Conservation (phyloP, 2,797 vertebrate genomes). For the Clamator glandarius region DNA sequence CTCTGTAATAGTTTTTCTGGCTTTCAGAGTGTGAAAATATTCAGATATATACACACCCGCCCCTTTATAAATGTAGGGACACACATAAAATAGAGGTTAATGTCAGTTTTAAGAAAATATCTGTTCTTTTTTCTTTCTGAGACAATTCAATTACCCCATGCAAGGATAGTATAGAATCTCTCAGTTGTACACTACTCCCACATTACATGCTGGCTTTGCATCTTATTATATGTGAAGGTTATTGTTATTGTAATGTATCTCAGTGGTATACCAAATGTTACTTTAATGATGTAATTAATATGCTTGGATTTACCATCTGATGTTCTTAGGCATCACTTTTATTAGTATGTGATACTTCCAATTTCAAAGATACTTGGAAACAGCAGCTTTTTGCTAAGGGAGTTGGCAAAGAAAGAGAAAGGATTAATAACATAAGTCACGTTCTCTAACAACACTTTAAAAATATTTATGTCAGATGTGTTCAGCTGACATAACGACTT, state of each 20-base stretch:
- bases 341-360: constrained; percentile 27
- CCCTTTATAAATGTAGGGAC: background rate
- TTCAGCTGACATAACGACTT: background rate
- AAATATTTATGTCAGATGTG: constrained; percentile 26
- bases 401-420: constrained; percentile 45
- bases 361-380: constrained; percentile 43
- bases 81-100: background rate
- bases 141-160: constrained; percentile 45
- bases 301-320: constrained; percentile 72
- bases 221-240: constrained; percentile 71
- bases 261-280: constrained; percentile 68
- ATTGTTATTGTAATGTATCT: constrained; percentile 73
- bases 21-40: constrained; percentile 38
- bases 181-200: constrained; percentile 13
- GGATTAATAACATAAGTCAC: constrained; percentile 28
- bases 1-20: constrained; percentile 51
- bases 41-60: background rate
- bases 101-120: constrained; percentile 40
- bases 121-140: constrained; percentile 36
- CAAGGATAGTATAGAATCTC: constrained; percentile 21
- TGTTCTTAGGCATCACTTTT: constrained; percentile 63
- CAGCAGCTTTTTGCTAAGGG: constrained; percentile 35
- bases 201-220: constrained; percentile 34
- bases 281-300: constrained; percentile 78
- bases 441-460: constrained; percentile 5